Evolutionary conservation across 2,888 invertebrate species (phyloP).

Genomic region (Elmis aenea): DNA sequence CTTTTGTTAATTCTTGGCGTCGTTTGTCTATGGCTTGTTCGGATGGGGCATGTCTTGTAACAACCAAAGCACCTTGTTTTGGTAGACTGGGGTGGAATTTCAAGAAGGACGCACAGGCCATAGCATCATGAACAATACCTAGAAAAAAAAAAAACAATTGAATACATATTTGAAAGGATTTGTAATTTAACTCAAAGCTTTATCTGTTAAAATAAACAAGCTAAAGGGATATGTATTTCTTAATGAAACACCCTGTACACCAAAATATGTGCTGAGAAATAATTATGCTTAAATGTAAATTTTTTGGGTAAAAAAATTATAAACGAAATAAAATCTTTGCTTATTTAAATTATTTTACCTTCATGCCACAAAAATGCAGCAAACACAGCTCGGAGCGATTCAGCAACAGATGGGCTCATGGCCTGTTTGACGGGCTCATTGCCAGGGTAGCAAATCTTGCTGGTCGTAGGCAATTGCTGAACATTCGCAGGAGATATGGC

Average conservation of each 20-base stretch:
- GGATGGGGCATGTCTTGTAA: conserved; percentile 55
- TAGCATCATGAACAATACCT: conserved; percentile 94
- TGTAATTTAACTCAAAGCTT: conserved; percentile 2
- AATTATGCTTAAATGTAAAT: background rate
- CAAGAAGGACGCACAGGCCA: conserved; percentile 94
- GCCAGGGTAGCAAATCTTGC: conserved; percentile 37
- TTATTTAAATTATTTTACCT: conserved; percentile 50
- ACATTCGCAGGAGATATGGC: conserved; percentile 44
- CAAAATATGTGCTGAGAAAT: background rate
- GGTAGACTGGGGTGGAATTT: conserved; percentile 88
- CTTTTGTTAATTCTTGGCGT: conserved; percentile 50
- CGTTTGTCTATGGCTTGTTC: conserved; percentile 44
- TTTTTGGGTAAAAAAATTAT: too few relatives aligned
- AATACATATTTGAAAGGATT: conserved; percentile 1
- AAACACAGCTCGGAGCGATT: conserved; percentile 89
- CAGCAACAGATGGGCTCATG: conserved; percentile 86
- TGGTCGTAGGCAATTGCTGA: conserved; percentile 42
- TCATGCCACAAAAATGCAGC: conserved; percentile 97
- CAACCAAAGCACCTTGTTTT: conserved; percentile 71
- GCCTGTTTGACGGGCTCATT: conserved; percentile 72
- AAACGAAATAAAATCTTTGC: background rate
- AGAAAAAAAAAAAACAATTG: conserved; percentile 2
- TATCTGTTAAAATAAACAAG: background rate
- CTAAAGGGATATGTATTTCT: too few relatives aligned
- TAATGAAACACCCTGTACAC: too few relatives aligned